Base-by-base conservation (phyloP, 2,797 vertebrate species). In the Pseudochaenichthys georgianus region DNA sequence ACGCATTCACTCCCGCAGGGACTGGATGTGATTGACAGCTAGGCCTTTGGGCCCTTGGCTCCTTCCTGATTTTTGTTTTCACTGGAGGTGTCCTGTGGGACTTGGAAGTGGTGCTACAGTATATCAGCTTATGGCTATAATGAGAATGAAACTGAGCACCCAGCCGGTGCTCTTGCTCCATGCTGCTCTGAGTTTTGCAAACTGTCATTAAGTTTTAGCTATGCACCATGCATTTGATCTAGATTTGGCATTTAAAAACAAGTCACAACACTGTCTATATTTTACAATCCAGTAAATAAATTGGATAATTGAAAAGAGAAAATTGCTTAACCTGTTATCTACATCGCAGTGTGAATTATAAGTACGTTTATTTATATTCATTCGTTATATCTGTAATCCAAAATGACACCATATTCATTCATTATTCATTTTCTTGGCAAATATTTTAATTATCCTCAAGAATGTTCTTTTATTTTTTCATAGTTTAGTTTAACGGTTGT, bases 11-110 rank as follows among this genome's bases (percentile, higher is more conserved):
- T 68, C 55, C 51, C 42, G 80, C 80, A 55, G 79, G 72, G 60
- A 67, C 55, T 63, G 61, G 77, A 76, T 72, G 81, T 93, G 93
- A 94, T 93, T 93, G 94, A 93, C 93, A 94, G 93, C 74, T 83
- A 65, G 81, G 89, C 93, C 87, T 78, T 84, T 70, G 82, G 92
- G 86, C 81, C 75, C 82, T 78, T 88, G 88, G 89, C 89, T 91
- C 87, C 78, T 74, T 88, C 84, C 78, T 85, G 82, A 77, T 87
- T 91, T 91, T 80, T 72, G 84, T 85, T 89, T 91, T 90, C 85
- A 87, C 81, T 80, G 42, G 73, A 90, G 87, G 81, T 84, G 82
- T 93, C 92, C 90, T 71, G 51, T 75, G 90, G 87, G 91, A 92
- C 78, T 85, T 78, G 71, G 80, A 88, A 83, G 86, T 79, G 77